Base-by-base conservation (phyloP, 2,113 vertebrate species). In the Okapia johnstoni region DNA sequence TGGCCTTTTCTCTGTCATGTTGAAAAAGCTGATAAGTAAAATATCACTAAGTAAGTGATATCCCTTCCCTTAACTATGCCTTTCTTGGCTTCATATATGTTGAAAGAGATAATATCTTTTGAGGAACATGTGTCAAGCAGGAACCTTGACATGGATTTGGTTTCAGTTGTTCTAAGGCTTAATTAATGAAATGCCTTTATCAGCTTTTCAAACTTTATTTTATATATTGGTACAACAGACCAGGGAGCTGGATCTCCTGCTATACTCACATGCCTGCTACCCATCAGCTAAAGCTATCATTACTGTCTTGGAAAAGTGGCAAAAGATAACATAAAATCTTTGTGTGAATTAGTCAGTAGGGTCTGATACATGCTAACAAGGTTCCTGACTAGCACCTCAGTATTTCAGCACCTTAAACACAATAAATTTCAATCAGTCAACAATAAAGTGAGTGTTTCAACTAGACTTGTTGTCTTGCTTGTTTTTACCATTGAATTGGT, bases 241-340 rank as follows among this genome's bases (percentile, higher is more conserved):
- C 55, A 60, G 85, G 98, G 97, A 98, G 97, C 98, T 98, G 98
- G 98, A 95, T 98, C 97, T 98, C 95, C 98, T 97, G 96, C 87
- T 89, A 5, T 91, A 33, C 83, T 73, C 96, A 86, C 90, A 88
- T 96, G 58, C 85, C 84, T 84, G 48, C 57, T 94, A 48, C 36
- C 48, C 55, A 3, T 96, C 96, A 94, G 8, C 89, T 93, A 85
- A 81, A 96, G 90, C 94, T 94, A 5, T 85, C 55, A 50, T 96
- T 94, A 89, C n/a, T 91, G 94, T 79, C 90, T 91, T 96, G 55
- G 73, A 79, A 55, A 89, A 96, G 97, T 61, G 77, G 90, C 94
- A 85, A 95, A 93, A 93, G 70, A 90, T 80, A 70, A 94, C 90
- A 85, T 92, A 85, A 92, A 96, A 85, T 94, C 36, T 90, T 61